phyloP scores from a whole-genome alignment of 2,113 vertebrate genomes.

The Zosterops pallidus region DNA sequence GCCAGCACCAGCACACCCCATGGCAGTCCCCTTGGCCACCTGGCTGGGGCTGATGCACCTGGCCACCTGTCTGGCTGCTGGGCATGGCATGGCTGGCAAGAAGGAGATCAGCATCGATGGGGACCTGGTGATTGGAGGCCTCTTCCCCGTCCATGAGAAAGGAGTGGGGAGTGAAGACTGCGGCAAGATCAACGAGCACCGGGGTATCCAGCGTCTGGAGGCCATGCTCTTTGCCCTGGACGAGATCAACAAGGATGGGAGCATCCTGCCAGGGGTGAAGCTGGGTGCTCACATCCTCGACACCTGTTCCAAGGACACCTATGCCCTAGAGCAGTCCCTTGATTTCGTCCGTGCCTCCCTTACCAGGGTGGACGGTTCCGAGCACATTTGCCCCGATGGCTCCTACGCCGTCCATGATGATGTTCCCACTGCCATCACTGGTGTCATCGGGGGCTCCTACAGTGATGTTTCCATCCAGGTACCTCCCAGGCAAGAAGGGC shows the following conservation, averaged over 20 bases:
- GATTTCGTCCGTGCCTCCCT: conserved; percentile 96
- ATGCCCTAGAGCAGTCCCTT: conserved; percentile 94
- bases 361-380: conserved; percentile 89
- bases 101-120: conserved; percentile 91
- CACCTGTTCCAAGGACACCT: conserved; percentile 97
- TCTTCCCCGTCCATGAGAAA: conserved; percentile 96
- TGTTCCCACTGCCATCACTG: conserved; percentile 89
- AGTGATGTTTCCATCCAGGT: conserved; percentile 99
- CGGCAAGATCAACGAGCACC: conserved; percentile 91
- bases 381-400: conserved; percentile 95
- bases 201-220: conserved; percentile 96
- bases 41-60: conserved; percentile 57
- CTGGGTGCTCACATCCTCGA: conserved; percentile 95
- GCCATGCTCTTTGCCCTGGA: conserved; percentile 97
- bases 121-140: conserved; percentile 92
- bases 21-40: conserved; percentile 19
- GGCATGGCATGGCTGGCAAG: conserved; percentile 73
- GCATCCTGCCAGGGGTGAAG: conserved; percentile 87
- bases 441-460: conserved; percentile 96
- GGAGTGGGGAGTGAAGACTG: conserved; percentile 88
- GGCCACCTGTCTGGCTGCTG: not conserved
- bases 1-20: not conserved
- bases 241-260: conserved; percentile 89
- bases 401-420: conserved; percentile 91
- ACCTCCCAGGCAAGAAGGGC: not conserved